Percentiles rank a stretch among this genome's conserved stretches.
phyloP scores from a whole-genome alignment of 2,797 vertebrate genomes.

The Dallia pectoralis region DNA sequence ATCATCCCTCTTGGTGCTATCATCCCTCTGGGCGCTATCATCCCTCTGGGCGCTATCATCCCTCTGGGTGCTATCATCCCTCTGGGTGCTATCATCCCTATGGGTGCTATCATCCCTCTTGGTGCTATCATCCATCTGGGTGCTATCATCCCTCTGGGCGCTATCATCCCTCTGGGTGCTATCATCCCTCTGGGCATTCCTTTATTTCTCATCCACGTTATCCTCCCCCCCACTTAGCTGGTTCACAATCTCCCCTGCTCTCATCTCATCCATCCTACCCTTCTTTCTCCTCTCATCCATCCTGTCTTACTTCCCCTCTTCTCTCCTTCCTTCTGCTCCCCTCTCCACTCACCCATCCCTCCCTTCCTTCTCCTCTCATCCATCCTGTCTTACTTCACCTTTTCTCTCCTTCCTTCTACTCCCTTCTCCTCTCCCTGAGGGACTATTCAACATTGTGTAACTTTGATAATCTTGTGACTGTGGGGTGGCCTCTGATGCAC shows the following conservation, averaged over 20 bases:
- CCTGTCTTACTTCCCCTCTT: neutral
- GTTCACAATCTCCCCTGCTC: neutral
- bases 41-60: neutral
- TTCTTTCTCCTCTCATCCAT: too few species aligned
- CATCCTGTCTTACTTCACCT: neutral
- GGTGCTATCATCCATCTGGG: too few species aligned
- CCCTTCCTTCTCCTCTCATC: neutral
- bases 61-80: neutral
- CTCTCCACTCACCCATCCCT: neutral
- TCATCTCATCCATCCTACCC: neutral
- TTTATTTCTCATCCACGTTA: neutral
- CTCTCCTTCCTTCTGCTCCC: neutral
- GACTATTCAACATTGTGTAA: too few species aligned
- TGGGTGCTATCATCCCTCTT: neutral
- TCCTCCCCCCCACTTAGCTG: neutral
- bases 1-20: neutral
- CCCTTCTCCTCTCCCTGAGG: neutral
- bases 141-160: neutral
- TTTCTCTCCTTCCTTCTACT: neutral
- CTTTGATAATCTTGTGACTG: too few species aligned
- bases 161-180: neutral
- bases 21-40: neutral
- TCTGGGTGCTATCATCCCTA: neutral
- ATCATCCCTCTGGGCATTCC: neutral
- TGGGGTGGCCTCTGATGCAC: too few species aligned